Base-by-base conservation (phyloP, 2,888 invertebrate genomes). In the Cerastis rubricosa region DNA sequence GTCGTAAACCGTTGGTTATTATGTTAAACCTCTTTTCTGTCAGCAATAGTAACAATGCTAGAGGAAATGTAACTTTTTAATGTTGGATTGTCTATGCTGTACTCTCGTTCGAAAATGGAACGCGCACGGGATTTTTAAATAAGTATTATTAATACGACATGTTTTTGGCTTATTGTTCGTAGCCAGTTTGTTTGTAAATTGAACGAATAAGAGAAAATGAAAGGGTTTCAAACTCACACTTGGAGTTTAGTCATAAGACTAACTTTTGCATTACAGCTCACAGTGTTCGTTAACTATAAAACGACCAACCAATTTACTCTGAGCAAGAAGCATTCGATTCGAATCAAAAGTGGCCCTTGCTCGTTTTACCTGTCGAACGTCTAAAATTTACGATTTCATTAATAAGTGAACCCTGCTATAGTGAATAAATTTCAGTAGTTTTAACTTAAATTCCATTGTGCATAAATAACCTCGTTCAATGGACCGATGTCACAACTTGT, bases 401-500 rank as follows among this genome's bases (percentile, higher is more conserved):
- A 87, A 83, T 87, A 87, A 85, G 85, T 78, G 77, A 83, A 66
- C 74, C 57, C 72, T 79, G 79, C 76, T 66, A 81, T 87, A 85
- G 78, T 84, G 74, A 83, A 84, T 87, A 76, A 81, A 86, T 81
- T 87, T 85, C 80, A 85, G 81, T 88, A 87, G 81, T 88, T 88
- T 90, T 80, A 88, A 89, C 84, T 89, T 90, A 87, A 88, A 87
- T 89, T 89, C 79, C 82, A 85, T 79, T 84, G 88, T 84, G 84
- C 88, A 91, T 93, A 93, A 92, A 93, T 93, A 92, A 91, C 85
- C 73, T 63, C 74, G 86, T 81, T 89, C 91, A 91, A 91, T 92
- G 91, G 90, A 83, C 83, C 88, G 87, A 84, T 88, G 92, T 92
- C 92, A 91, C 92, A 91, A 91, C 88, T 88, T 92, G 91, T 92